These are phyloP conservation scores for Frankliniella intonsa DNA, from an alignment of 2,888 invertebrate species.

Conservation along the genomic window DNA sequence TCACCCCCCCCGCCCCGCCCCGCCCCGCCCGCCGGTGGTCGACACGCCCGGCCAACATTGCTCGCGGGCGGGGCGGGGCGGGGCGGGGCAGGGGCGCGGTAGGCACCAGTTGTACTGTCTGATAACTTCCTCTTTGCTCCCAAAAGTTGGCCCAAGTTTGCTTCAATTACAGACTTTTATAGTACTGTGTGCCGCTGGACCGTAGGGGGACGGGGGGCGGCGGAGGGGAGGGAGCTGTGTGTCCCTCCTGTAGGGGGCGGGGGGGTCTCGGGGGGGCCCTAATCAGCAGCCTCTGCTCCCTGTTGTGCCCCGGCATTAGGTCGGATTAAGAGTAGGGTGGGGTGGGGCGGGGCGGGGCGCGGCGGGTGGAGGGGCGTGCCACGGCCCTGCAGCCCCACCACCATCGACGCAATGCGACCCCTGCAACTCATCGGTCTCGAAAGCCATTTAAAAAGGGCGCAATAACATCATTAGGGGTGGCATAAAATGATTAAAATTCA, in stretches of 20 bases:
- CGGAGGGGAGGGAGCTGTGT: background rate
- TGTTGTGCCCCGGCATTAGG: conserved; percentile 18
- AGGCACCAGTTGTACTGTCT: conserved; percentile 5
- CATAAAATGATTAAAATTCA: too few species aligned
- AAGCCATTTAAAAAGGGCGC: too few species aligned
- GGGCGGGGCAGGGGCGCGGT: background rate
- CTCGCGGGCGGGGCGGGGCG: background rate
- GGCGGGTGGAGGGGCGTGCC: background rate
- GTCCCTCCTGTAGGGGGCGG: background rate
- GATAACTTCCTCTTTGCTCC: conserved; percentile 19
- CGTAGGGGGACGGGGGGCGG: background rate
- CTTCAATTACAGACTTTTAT: conserved; percentile 21
- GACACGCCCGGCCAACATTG: background rate
- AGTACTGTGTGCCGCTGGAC: conserved; percentile 1
- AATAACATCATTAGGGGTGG: too few species aligned
- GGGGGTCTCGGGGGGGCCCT: background rate
- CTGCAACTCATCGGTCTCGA: too few species aligned
- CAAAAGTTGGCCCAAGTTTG: conserved; percentile 10
- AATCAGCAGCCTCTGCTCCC: conserved; percentile 7
- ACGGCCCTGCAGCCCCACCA: background rate
- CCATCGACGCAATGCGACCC: too few species aligned
- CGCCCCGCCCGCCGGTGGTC: background rate
- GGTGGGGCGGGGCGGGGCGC: background rate
- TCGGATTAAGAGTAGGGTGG: background rate
- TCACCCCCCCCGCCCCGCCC: too few species aligned